Conservation (phyloP, 2,797 vertebrate species). For the Cryptoblepharus egeriae region DNA sequence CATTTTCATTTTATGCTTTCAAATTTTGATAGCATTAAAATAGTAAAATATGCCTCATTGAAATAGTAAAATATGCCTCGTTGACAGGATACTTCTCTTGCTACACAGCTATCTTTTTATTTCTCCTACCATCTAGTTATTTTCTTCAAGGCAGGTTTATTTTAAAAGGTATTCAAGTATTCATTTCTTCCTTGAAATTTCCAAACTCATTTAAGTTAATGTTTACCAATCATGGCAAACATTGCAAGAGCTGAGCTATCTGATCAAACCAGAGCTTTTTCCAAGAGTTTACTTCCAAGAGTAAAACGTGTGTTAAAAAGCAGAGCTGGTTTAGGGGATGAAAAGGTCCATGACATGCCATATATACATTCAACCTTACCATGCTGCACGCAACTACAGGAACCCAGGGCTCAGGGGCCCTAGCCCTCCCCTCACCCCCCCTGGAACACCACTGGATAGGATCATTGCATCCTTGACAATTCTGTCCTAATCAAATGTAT, state of each 20-base stretch:
- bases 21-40: no score
- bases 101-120: background rate
- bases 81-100: background rate
- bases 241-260: background rate
- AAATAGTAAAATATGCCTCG: no score
- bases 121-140: background rate
- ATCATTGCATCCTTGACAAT: no score
- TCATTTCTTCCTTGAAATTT: background rate
- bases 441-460: no score
- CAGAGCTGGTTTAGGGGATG: background rate
- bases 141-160: background rate
- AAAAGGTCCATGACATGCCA: background rate
- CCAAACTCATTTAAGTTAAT: background rate
- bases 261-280: slow-evolving; percentile 1
- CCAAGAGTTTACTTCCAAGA: background rate
- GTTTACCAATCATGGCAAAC: background rate
- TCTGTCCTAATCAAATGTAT: no score
- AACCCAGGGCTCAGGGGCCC: no score
- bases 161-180: background rate
- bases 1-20: no score
- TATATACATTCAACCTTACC: background rate
- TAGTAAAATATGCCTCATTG: no score
- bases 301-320: background rate
- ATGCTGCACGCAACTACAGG: no score
- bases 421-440: no score